Evolutionary conservation across 1,140 invertebrate genomes (phyloP), one percentile per base, ranked within the genome.

Genomic region (Drosophila chauvacae): DNA sequence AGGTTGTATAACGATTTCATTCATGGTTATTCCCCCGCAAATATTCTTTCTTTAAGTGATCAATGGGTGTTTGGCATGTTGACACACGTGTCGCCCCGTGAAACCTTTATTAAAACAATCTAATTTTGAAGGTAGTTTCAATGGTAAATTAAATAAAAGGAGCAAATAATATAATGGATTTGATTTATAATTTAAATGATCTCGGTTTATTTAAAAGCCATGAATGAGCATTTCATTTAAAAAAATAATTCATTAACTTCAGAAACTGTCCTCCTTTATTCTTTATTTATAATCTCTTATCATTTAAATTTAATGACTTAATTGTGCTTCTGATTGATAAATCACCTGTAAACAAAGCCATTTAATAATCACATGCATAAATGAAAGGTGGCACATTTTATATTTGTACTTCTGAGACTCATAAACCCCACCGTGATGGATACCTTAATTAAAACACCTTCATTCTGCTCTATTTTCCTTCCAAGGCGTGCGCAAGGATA

Each of bases 401-500:
- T 56, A 33, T n/a, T 14, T 42, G 9, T 26, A 10, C 41, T 26
- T 1, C 14, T 11, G 37, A 33, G 56, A 11, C 16, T 7, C 55
- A 33, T n/a, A 26, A 53, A 28, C 23, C 33, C n/a, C 2, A 7
- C n/a, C 20, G 33, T 68, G 41, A 68, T 64, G 7, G 28, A 60
- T 45, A 26, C 16, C 35, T 45, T 23, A 45, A 53, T 58, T 55
- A 10, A 48, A 26, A 44, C 9, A 23, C 7, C 7, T 13, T 9
- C 11, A 10, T 10, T 35, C 3, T 44, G 14, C 50, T 37, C 7
- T 13, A 16, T 33, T 30, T 13, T 10, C 14, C n/a, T 10, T 63
- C 62, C 7, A 47, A 92, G 91, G 61, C 45, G 72, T 92, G 33
- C 76, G 71, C 44, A 91, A 90, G 55, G 84, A 91, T 41, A 78